Evolutionary conservation across 2,797 vertebrate species (phyloP), one percentile per base, ranked within the genome.

Genomic region (Netta rufina): DNA sequence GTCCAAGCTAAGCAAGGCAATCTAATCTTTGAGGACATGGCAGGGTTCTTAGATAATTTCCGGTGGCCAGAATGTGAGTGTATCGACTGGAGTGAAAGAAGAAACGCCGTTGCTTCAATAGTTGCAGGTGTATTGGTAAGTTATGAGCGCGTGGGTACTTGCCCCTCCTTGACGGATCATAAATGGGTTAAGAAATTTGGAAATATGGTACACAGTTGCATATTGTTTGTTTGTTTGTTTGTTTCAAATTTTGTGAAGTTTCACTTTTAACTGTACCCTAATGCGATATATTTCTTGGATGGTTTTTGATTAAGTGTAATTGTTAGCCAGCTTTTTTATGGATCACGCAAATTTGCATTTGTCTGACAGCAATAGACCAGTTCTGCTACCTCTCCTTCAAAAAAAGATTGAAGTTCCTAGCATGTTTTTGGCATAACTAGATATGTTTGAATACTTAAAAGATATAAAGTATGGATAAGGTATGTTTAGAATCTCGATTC

Each of bases 41-140:
- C 99, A 3, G 99, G 99, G 22, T 99, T 99, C 95, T 97, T 99
- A 72, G 99, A 99, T 87, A 99, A 98, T 89, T 98, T 99, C 96
- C 98, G 98, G 43, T 99, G 98, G 99, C 99, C 99, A 0, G 99
- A 99, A 80, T 99, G 98, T n/a, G 99, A 99, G 61, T 99, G 99
- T 78, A 96, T 99, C 17, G 99, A 99, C 96, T 99, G 98, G 99
- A 98, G 98, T 9, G 99, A 99, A 97, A 98, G 98, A 95, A 98
- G 99, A 95, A 99, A 99, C 16, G 93, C 98, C 0, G 92, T 98
- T 39, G 99, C 99, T 49, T 99, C 99, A 3, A 70, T 99, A 13
- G 98, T 98, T 3, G 98, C 99, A 0, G 99, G 99, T 24, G 92
- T 98, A 54, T 67, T 99, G 98, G 99, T 99, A 82, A 98, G 98